phyloP scores from a whole-genome alignment of 2,797 vertebrate species.

The Anisognathus igniventris region DNA sequence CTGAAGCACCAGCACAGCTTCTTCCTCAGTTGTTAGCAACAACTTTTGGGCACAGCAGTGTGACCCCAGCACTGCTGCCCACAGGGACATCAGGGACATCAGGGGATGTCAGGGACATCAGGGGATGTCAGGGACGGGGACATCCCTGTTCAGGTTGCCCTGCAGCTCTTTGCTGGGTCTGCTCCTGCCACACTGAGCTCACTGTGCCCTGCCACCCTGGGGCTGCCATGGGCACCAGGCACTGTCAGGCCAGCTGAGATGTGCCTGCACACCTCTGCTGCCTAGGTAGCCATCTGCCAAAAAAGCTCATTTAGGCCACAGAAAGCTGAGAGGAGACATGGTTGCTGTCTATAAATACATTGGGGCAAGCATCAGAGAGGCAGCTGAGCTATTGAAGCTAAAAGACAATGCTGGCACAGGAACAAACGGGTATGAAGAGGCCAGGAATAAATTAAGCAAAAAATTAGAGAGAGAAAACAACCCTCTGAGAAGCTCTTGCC shows the following conservation, averaged over 20 bases:
- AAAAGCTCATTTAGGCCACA: neutral
- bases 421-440: conserved; percentile 25
- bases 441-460: conserved; percentile 45
- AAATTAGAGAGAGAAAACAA: conserved; percentile 40
- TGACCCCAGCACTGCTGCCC: neutral
- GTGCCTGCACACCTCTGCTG: neutral
- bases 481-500: conserved; percentile 5
- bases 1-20: neutral
- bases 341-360: conserved; percentile 42
- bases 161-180: neutral
- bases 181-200: neutral
- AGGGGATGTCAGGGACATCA: neutral
- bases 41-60: neutral
- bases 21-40: neutral
- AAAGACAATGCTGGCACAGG: conserved; percentile 56
- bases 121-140: neutral
- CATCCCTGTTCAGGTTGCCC: neutral
- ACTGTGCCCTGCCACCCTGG: neutral
- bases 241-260: neutral
- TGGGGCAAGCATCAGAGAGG: conserved; percentile 30
- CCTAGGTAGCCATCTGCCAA: neutral
- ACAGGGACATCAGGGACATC: neutral
- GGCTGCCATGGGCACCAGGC: neutral
- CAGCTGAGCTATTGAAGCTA: conserved; percentile 54
- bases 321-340: neutral